These are phyloP conservation scores for Microctonus brassicae DNA, from an alignment of 2,888 invertebrate species.

Conservation along the genomic window DNA sequence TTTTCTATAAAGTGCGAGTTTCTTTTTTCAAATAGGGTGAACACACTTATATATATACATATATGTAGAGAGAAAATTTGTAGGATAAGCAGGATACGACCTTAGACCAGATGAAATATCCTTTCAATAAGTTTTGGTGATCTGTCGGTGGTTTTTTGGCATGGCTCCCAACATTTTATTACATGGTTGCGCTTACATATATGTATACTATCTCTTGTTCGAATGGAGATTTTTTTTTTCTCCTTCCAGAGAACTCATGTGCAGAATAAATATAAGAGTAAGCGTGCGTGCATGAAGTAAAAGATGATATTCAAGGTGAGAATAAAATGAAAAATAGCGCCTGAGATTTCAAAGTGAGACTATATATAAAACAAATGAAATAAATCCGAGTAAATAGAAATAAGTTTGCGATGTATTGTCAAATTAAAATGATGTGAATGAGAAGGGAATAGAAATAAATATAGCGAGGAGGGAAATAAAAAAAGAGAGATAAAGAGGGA, in stretches of 20 bases:
- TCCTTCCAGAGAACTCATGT: conserved; percentile 21
- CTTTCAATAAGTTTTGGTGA: conserved; percentile 68
- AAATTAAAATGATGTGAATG: too few relatives aligned
- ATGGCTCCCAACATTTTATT: conserved; percentile 67
- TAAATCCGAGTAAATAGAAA: too few relatives aligned
- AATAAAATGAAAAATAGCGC: background rate
- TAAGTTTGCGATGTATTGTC: too few relatives aligned
- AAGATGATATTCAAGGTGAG: conserved; percentile 21
- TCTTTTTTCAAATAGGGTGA: too few relatives aligned
- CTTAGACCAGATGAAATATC: conserved; percentile 64
- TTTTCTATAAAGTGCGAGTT: conserved; percentile 10
- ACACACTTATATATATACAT: background rate
- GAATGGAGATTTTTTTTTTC: conserved; percentile 47
- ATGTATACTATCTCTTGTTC: conserved; percentile 28
- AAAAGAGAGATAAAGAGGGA: conserved; percentile 10
- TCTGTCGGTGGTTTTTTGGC: conserved; percentile 64
- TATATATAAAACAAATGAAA: too few relatives aligned
- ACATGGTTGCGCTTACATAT: conserved; percentile 51
- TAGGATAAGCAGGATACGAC: conserved; percentile 31
- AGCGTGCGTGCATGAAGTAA: conserved; percentile 41
- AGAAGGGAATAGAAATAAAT: too few relatives aligned
- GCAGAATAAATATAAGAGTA: background rate
- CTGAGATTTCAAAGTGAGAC: too few relatives aligned
- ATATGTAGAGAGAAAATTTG: conserved; percentile 19
- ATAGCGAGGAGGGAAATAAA: background rate